Evolutionary conservation across 2,888 invertebrate species (phyloP), one percentile per base, ranked within the genome.

Genomic region (Rotaria macrura): DNA sequence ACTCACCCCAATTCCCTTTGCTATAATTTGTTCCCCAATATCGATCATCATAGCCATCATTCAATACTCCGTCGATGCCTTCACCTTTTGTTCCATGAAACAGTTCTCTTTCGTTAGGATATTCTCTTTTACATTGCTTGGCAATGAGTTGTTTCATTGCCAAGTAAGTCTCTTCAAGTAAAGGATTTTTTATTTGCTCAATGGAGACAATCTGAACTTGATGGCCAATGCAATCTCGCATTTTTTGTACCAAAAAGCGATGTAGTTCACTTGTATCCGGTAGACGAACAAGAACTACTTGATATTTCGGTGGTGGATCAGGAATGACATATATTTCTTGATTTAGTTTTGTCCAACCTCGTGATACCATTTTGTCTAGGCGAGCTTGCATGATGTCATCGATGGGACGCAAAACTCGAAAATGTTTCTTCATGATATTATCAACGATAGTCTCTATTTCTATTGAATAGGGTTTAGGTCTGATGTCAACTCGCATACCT

Each of bases 401-500:
- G 43, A 79, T 79, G 9, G 79, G 79, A n/a, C 79, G 40, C 14
- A 79, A 25, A 23, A 79, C 79, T 43, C 43, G 40, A 43, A 79
- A 79, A 25, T 43, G 79, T 79, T 79, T 79, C 25, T 79, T 79
- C n/a, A 43, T 79, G 4, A 79, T 79, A 43, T 79, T 79, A 43
- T 79, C 79, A 79, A 79, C 79, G n/a, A 79, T 79, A 43, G 25
- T n/a, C 43, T 79, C 79, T 79, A 79, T 25, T 38, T 79, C 43
- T 43, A 79, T 79, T 25, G 79, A 79, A 43, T 43, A 79, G 12
- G 79, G 43, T 43, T 79, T 79, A 25, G 25, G 6, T 43, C 23
- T 43, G 14, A 79, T 79, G n/a, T 79, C 79, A 79, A 79, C 79
- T 79, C 79, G 43, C 79, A 79, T 79, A n/a, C 79, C 79, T 43